These are phyloP conservation scores for Dryococelus australis DNA, from an alignment of 2,888 invertebrate genomes.

Conservation along the genomic window DNA sequence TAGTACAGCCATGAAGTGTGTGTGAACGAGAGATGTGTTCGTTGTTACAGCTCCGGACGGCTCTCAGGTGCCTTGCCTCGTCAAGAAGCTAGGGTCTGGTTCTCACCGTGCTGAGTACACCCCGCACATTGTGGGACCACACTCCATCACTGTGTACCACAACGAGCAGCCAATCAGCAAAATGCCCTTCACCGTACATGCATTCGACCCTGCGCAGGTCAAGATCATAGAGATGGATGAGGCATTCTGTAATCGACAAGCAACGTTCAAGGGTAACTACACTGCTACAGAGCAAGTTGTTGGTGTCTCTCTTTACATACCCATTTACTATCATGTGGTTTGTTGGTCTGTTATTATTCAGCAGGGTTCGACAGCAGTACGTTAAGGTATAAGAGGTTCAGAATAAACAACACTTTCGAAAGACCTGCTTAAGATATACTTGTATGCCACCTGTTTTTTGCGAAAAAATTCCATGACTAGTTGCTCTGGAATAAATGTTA, in stretches of 20 bases:
- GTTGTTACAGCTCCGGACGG: conserved; percentile 61
- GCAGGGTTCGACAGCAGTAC: no score
- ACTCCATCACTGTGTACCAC: conserved; percentile 72
- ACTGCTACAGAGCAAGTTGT: no score
- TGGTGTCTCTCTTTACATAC: no score
- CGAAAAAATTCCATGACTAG: no score
- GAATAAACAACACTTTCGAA: no score
- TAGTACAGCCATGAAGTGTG: no score
- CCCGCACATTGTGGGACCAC: conserved; percentile 77
- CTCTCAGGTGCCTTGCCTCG: conserved; percentile 59
- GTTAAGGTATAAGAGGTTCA: no score
- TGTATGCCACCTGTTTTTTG: no score
- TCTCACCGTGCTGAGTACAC: conserved; percentile 75
- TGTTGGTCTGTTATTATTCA: no score
- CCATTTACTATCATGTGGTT: no score
- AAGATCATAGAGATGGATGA: conserved; percentile 78
- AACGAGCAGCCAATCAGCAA: conserved; percentile 68
- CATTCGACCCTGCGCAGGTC: conserved; percentile 78
- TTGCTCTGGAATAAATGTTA: no score
- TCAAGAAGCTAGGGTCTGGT: conserved; percentile 55
- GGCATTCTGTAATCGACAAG: conserved; percentile 81
- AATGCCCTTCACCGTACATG: conserved; percentile 74
- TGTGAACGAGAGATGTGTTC: neutral
- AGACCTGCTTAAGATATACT: no score
- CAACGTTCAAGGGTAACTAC: conserved; percentile 72